These are phyloP conservation scores for Leptothorax acervorum DNA, from an alignment of 2,888 invertebrate species.

Conservation along the genomic window DNA sequence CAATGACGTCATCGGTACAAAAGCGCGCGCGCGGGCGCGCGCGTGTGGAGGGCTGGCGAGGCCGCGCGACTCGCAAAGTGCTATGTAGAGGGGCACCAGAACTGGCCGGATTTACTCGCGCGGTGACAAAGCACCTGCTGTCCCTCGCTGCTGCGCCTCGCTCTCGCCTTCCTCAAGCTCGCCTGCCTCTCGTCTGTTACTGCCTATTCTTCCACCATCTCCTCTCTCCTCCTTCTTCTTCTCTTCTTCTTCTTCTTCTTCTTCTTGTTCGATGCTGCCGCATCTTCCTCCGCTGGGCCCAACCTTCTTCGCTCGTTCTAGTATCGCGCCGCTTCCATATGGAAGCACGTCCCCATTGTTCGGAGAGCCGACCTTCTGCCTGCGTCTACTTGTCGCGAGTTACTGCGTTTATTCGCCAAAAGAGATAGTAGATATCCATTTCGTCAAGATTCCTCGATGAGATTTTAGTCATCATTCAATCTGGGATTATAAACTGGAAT, in stretches of 20 bases:
- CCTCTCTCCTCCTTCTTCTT: slow-evolving; percentile 78
- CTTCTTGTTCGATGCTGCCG: slow-evolving; percentile 31
- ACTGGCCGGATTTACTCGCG: slow-evolving; percentile 83
- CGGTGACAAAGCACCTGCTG: slow-evolving; percentile 85
- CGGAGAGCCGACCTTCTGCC: slow-evolving; percentile 54
- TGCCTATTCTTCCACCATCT: slow-evolving; percentile 82
- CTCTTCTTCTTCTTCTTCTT: slow-evolving; percentile 39
- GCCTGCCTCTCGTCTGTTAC: slow-evolving; percentile 68
- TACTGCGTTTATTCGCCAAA: slow-evolving; percentile 23
- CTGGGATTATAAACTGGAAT: background rate
- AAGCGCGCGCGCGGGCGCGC: slow-evolving; percentile 65
- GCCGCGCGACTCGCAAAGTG: slow-evolving; percentile 73
- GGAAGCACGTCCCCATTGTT: slow-evolving; percentile 81
- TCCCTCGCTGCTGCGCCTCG: slow-evolving; percentile 75
- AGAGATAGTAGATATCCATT: background rate
- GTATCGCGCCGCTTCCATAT: slow-evolving; percentile 77
- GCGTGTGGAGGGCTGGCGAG: slow-evolving; percentile 68
- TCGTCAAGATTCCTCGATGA: slow-evolving; percentile 9
- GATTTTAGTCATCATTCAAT: background rate
- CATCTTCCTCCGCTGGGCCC: slow-evolving; percentile 18
- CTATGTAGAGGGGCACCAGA: slow-evolving; percentile 71
- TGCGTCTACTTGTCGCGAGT: slow-evolving; percentile 32
- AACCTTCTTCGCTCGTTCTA: slow-evolving; percentile 55
- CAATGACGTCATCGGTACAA: slow-evolving; percentile 81
- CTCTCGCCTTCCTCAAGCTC: slow-evolving; percentile 73